Evolutionary conservation across 2,797 vertebrate genomes (phyloP).

Genomic region (Apogon hyalosoma): DNA sequence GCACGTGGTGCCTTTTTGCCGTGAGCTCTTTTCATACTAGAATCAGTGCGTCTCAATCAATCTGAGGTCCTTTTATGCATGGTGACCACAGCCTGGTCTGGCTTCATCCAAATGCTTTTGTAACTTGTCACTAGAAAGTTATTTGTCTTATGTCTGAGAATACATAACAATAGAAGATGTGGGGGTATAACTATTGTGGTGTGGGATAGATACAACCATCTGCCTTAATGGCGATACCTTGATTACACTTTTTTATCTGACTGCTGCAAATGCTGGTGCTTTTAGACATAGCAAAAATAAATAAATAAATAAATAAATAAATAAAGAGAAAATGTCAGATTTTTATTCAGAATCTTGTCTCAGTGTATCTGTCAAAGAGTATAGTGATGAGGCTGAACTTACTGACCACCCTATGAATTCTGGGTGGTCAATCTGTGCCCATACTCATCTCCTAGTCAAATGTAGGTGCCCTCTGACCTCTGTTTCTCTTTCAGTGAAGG

Average conservation of each 20-base stretch:
- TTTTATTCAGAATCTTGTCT: not conserved
- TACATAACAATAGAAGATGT: conserved; percentile 60
- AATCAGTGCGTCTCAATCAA: conserved; percentile 71
- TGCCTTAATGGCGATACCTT: conserved; percentile 63
- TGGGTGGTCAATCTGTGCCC: conserved; percentile 49
- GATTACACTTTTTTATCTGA: conserved; percentile 40
- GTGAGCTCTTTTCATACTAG: conserved; percentile 54
- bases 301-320: not conserved
- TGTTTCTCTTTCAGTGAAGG: conserved; percentile 64
- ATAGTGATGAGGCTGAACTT: conserved; percentile 21
- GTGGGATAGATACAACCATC: conserved; percentile 79
- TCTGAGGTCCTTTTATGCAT: conserved; percentile 68
- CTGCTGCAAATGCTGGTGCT: conserved; percentile 5
- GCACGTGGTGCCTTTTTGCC: conserved; percentile 66
- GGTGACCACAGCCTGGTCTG: conserved; percentile 45
- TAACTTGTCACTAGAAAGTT: conserved; percentile 53
- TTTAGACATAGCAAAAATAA: not conserved
- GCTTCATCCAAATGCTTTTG: conserved; percentile 57
- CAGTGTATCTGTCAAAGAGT: not conserved
- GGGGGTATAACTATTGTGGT: conserved; percentile 34
- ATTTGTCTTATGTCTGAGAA: conserved; percentile 72
- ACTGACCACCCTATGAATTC: conserved; percentile 32
- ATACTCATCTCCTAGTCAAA: conserved; percentile 56
- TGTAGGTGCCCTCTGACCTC: conserved; percentile 60
- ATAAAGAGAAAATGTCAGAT: not conserved